Evolutionary conservation across 2,888 invertebrate genomes (phyloP).

Genomic region (Hyposoter dolosus): DNA sequence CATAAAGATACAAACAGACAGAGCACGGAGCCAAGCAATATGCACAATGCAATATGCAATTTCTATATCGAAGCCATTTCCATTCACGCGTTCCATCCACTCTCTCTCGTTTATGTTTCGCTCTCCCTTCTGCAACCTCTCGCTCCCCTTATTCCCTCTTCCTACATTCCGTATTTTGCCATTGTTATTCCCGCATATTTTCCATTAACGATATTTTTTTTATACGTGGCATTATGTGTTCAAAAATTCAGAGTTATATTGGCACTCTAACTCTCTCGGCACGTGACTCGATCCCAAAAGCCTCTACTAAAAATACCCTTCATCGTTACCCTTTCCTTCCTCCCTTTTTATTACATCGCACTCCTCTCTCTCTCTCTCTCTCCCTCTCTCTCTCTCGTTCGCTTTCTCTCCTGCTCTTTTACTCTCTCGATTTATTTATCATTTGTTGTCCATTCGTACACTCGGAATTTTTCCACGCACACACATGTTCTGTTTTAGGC

Average conservation of each 20-base stretch:
- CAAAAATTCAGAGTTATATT: constrained; percentile 51
- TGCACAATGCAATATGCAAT: constrained; percentile 67
- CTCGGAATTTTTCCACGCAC: background rate
- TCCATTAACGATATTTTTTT: constrained; percentile 58
- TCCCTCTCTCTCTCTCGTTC: constrained; percentile 19
- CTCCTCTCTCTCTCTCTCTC: constrained; percentile 6
- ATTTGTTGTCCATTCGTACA: background rate
- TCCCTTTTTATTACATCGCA: background rate
- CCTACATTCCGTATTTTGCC: constrained; percentile 30
- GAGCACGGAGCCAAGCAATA: constrained; percentile 38
- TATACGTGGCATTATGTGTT: constrained; percentile 48
- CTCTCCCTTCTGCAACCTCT: background rate
- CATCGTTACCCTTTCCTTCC: constrained; percentile 9
- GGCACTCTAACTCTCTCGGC: constrained; percentile 18
- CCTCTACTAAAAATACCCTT: constrained; percentile 42
- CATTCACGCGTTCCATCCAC: constrained; percentile 62
- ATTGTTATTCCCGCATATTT: constrained; percentile 61
- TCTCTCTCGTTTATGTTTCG: constrained; percentile 46
- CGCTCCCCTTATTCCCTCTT: constrained; percentile 1
- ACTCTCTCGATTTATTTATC: background rate
- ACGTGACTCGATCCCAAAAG: constrained; percentile 51
- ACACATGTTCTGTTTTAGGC: constrained; percentile 18
- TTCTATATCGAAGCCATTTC: constrained; percentile 67
- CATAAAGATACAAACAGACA: constrained; percentile 33
- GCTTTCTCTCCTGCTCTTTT: background rate